A percentile compares a stretch with the other conserved stretches of the same genome.
Conservation (phyloP, 1,140 invertebrate genomes). For the Lasioglossum baleicum region DNA sequence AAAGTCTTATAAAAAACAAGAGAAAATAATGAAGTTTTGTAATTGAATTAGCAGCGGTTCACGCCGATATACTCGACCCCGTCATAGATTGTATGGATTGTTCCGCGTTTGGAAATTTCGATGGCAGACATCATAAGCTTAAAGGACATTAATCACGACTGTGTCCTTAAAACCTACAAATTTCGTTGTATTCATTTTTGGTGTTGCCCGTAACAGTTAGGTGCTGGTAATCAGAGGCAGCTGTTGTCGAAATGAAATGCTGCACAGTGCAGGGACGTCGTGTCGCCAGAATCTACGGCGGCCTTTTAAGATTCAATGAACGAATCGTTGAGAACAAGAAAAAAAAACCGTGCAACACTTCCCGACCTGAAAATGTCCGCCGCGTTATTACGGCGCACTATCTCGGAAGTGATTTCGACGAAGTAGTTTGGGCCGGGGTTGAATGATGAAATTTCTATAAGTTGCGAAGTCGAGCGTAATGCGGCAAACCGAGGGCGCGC, state of each 20-base stretch:
- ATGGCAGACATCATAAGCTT: too few species aligned
- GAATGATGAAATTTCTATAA: conserved; percentile 69
- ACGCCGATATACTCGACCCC: too few species aligned
- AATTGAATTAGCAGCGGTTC: too few species aligned
- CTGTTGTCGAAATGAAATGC: conserved; percentile 20
- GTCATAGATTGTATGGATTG: too few species aligned
- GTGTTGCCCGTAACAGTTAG: not conserved
- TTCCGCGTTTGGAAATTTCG: too few species aligned
- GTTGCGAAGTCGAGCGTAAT: conserved; percentile 71
- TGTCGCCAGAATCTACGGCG: not conserved
- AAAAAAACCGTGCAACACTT: not conserved
- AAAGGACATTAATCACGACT: too few species aligned
- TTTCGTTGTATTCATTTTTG: too few species aligned
- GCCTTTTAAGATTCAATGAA: not conserved
- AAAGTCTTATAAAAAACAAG: too few species aligned
- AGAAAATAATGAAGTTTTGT: too few species aligned
- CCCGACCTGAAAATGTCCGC: conserved; percentile 45
- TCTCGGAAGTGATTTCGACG: conserved; percentile 26
- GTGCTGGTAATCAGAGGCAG: not conserved
- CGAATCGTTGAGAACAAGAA: not conserved
- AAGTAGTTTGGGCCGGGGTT: conserved; percentile 34
- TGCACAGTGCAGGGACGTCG: too few species aligned
- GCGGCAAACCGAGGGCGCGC: conserved; percentile 68
- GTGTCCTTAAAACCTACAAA: too few species aligned
- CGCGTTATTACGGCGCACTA: conserved; percentile 45